Base-by-base conservation (phyloP, 1,140 invertebrate species). In the Apis dorsata region DNA sequence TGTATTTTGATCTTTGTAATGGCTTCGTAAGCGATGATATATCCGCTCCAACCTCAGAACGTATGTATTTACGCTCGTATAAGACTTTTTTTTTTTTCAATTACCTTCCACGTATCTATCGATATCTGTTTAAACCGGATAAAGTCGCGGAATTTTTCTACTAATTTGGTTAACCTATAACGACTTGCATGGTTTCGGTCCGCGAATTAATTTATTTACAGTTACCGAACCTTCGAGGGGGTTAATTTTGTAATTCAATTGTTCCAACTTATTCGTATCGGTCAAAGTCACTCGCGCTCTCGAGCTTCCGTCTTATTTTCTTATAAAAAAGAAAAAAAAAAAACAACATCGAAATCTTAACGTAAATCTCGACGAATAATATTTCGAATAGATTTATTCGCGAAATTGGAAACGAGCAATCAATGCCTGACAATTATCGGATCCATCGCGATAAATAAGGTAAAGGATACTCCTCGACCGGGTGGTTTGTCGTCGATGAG, bases 401-500 rank as follows among this genome's bases (percentile, higher is more conserved):
- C 12, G 13, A 13, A 53, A 53, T 53, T 34, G 28, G 53, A 11
- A 11, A 13, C 0, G 12, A 11, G 1, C 11, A 10, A 53, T 13
- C 53, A 11, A 53, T 13, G 21, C 9, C 59, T 62, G 62, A 57
- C 63, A 69, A 81, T 81, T 81, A 81, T 81, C 72, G 19, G 60
- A 53, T 53, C 21, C 65, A 24, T 62, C 53, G 9, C 15, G 44
- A 57, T 24, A n/a, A 60, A 21, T 21, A 21, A 24, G 24, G 34
- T 74, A 63, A 66, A 53, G 79, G 79, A 49, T 51, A 70, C 17
- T 65, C 75, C 15, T 24, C n/a, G 53, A 72, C 51, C 68, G 65
- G 69, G 28, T 66, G 68, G 75, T 72, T 83, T 68, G 60, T 72
- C 76, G 71, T 83, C 76, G 59, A 72, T 79, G 68, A n/a, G 75